These are phyloP conservation scores for Acromyrmex charruanus DNA, from an alignment of 1,140 invertebrate genomes.

Conservation along the genomic window DNA sequence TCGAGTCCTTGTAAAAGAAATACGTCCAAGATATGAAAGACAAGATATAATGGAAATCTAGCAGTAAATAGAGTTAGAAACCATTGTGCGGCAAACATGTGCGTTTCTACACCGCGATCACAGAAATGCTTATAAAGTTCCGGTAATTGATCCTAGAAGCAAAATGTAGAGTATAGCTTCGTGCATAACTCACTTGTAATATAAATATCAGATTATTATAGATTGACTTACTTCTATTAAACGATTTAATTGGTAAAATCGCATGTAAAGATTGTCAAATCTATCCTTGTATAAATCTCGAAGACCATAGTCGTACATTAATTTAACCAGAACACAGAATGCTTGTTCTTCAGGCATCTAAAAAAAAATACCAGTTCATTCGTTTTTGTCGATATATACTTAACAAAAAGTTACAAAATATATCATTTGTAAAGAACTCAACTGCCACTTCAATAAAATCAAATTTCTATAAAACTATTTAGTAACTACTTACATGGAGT, in stretches of 20 bases:
- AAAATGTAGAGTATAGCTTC: not conserved
- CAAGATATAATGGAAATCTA: conserved; percentile 98
- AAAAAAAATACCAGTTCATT: conserved; percentile 73
- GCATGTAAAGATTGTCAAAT: conserved; percentile 98
- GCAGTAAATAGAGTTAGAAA: conserved; percentile 99
- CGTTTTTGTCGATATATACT: conserved; percentile 54
- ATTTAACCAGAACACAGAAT: conserved; percentile 97
- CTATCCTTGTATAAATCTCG: conserved; percentile 98
- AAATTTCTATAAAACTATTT: conserved; percentile 29
- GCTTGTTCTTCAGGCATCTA: conserved; percentile 99
- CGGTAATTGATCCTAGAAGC: conserved; percentile 94
- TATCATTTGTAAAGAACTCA: not conserved
- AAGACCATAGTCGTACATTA: conserved; percentile 99
- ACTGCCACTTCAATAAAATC: not conserved
- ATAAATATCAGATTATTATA: not conserved
- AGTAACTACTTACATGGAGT: conserved; percentile 93
- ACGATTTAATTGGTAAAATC: conserved; percentile 98
- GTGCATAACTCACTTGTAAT: not conserved
- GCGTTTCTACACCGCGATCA: conserved; percentile 97
- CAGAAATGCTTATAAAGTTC: conserved; percentile 97
- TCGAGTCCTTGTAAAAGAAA: conserved; percentile 98
- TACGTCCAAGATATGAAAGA: conserved; percentile 98
- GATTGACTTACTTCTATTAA: conserved; percentile 92
- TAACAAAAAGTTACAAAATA: conserved; percentile 15
- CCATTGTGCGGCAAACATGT: conserved; percentile 99